These are phyloP conservation scores for Montipora efflorescens DNA, from an alignment of 64 coral and sea anemone genomes.

Conservation along the genomic window DNA sequence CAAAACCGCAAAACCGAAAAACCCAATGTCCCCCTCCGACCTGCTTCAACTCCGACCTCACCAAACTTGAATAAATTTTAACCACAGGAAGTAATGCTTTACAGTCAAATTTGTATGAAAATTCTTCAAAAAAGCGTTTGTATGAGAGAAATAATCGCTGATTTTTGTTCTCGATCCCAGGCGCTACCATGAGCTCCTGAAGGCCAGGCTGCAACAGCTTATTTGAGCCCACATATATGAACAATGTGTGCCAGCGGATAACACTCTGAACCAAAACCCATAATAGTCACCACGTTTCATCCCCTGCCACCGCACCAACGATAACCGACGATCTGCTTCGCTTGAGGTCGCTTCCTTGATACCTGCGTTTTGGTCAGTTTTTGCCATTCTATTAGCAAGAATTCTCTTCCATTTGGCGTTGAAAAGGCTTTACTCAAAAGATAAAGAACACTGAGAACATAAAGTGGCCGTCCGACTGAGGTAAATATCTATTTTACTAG, in stretches of 20 bases:
- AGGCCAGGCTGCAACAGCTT: too few species aligned
- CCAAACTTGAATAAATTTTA: too few species aligned
- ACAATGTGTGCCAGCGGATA: neutral
- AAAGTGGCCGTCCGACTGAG: neutral
- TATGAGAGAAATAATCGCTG: too few species aligned
- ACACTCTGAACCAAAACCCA: neutral
- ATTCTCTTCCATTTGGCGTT: neutral
- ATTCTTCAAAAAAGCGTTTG: too few species aligned
- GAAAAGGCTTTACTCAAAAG: neutral
- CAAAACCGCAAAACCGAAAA: too few species aligned
- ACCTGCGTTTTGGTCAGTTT: neutral
- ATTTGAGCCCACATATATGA: neutral
- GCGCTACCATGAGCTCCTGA: too few species aligned
- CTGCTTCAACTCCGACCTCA: too few species aligned
- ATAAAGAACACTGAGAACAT: neutral
- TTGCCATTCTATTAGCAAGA: neutral
- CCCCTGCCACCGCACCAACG: too few species aligned
- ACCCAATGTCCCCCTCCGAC: too few species aligned
- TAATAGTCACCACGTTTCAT: neutral
- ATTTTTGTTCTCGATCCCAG: too few species aligned
- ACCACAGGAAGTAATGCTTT: too few species aligned
- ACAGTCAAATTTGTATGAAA: too few species aligned
- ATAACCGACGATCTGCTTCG: neutral
- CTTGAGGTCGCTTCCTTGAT: neutral
- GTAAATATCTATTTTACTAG: neutral